Percentiles rank a stretch among this genome's conserved stretches.
These are phyloP conservation scores for Agrotis exclamationis DNA, from an alignment of 2,888 invertebrate species.

Conservation along the genomic window DNA sequence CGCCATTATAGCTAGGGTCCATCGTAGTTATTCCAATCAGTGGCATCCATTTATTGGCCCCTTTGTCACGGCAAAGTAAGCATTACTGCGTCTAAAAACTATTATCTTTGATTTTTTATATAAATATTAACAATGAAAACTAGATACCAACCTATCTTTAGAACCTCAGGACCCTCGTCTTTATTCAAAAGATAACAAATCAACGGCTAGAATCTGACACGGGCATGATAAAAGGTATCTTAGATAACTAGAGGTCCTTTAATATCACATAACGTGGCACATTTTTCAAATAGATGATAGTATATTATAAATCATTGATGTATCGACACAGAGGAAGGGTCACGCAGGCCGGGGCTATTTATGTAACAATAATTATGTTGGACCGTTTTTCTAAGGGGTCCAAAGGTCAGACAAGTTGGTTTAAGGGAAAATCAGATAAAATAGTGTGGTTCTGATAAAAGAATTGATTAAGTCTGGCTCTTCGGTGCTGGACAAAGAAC, in stretches of 20 bases:
- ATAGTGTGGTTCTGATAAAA: neutral
- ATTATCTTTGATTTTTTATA: neutral
- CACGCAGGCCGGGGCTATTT: constrained; percentile 21
- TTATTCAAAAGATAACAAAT: constrained; percentile 31
- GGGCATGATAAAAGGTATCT: constrained; percentile 17
- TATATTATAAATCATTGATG: constrained; percentile 26
- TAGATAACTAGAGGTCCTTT: constrained; percentile 21
- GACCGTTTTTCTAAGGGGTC: neutral
- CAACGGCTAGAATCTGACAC: constrained; percentile 17
- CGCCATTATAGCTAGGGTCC: no score
- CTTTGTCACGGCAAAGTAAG: no score
- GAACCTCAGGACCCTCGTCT: constrained; percentile 17
- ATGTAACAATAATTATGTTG: constrained; percentile 33
- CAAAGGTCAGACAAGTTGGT: constrained; percentile 16
- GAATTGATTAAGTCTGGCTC: neutral
- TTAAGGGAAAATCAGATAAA: neutral
- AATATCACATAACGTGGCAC: constrained; percentile 12
- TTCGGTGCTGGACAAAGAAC: neutral
- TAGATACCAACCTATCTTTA: neutral
- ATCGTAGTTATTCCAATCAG: neutral
- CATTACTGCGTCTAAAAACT: neutral
- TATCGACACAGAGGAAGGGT: constrained; percentile 43
- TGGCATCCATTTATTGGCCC: neutral
- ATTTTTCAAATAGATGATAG: neutral
- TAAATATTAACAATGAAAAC: constrained; percentile 9